Evolutionary conservation across 2,888 invertebrate species (phyloP), one percentile per base, ranked within the genome.

Genomic region (Epirrhoe alternata): DNA sequence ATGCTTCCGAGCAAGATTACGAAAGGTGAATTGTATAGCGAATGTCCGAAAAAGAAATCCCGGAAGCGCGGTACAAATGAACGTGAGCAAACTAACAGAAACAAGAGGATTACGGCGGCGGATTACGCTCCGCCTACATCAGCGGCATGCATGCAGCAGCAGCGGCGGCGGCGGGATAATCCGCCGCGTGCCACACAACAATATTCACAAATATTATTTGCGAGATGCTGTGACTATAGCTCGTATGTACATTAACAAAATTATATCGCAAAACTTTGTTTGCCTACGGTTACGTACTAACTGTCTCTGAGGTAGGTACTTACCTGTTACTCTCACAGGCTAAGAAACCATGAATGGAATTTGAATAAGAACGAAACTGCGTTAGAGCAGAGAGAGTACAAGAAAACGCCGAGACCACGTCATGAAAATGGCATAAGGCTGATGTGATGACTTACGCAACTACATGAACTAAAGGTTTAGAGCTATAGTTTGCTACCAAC

Each of bases 41-140:
- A 14, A 47, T 47, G 38, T 50, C 49, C 51, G 8, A 38, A 59
- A 50, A 35, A 24, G 49, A 50, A 50, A 58, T 50, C n/a, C 17
- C 35, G 10, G 10, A 51, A 38, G 24, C 6, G 35, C 16, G n/a
- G n/a, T 31, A 16, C 52, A 51, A 61, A 61, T 61, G 38, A 47
- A 53, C 53, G 42, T 12, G 52, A 60, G 45, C 52, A 61, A 54
- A 45, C 33, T 54, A 61, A 61, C 61, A 53, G 42, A 60, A 61
- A 61, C 61, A 61, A 61, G 52, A 33, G 61, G 61, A 61, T 61
- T 61, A 61, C 8, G 60, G 61, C 30, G 45, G 53, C 33, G 53
- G 61, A 45, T 53, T 61, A 53, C 14, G 45, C 6, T 59, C 52
- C 38, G 60, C 12, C 30, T 47, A 33, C 49, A 17, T 5, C 16